Conservation (phyloP, 2,797 vertebrate genomes). For the Moxostoma hubbsi region DNA sequence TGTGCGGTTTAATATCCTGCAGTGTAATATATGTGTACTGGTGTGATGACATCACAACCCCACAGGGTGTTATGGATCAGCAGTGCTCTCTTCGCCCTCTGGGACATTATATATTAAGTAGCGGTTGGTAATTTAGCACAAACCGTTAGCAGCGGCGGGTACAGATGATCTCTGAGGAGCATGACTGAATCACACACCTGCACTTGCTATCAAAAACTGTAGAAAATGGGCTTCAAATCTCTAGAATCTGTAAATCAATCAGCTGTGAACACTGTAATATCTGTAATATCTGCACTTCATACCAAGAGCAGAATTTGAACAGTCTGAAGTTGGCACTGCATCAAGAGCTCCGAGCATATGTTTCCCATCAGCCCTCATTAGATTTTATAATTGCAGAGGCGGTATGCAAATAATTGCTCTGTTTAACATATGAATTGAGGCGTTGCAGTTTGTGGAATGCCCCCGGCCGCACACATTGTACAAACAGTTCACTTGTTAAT, state of each 20-base stretch:
- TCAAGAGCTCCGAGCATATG: conserved; percentile 55
- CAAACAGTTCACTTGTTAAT: conserved; percentile 61
- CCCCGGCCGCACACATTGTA: background rate
- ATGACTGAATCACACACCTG: too few relatives aligned
- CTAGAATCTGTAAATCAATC: too few relatives aligned
- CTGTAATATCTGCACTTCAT: too few relatives aligned
- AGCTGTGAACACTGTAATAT: too few relatives aligned
- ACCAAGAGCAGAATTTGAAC: background rate
- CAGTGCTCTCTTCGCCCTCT: conserved; percentile 51
- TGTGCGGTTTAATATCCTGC: background rate
- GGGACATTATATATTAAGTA: conserved; percentile 70
- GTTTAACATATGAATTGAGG: conserved; percentile 78
- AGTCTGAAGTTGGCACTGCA: conserved; percentile 55
- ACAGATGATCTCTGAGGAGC: background rate
- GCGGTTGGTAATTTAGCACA: conserved; percentile 63
- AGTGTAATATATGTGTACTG: background rate
- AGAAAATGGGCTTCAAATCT: too few relatives aligned
- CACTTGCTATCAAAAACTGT: too few relatives aligned
- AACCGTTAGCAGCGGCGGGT: conserved; percentile 10
- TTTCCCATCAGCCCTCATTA: conserved; percentile 77
- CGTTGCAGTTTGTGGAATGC: conserved; percentile 65
- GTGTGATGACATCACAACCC: conserved; percentile 18
- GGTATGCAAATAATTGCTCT: conserved; percentile 77
- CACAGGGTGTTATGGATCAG: conserved; percentile 58
- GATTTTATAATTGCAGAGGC: conserved; percentile 73